Base-by-base conservation (phyloP, 2,888 invertebrate species). In the Cheilosia scutellata region DNA sequence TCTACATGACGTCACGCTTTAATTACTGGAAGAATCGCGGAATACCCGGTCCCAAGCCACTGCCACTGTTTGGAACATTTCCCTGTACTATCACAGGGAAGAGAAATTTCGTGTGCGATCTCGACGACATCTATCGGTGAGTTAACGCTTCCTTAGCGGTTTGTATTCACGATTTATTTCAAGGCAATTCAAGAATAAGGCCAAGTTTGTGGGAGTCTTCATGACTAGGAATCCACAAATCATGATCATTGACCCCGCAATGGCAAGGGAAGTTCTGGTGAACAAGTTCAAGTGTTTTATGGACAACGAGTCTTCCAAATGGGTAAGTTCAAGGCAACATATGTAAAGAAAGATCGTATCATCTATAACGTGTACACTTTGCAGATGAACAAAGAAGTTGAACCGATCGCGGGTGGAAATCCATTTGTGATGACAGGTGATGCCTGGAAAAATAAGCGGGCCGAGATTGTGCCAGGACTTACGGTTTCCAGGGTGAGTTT, bases 121-220 rank as follows among this genome's bases (percentile, higher is more conserved):
- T 91, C 16, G 90, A 92, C 83, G 89, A 89, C 6, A 89, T 93
- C 25, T 93, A 93, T 87, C 89, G 90, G 93, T 93, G 83, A 88
- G 63, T 20, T 6, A 37, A 40, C 5, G 1, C 20, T 2, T 4
- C 20, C 20, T 4, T n/a, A 1, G 13, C 9, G 7, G 1, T 11
- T 37, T 49, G 0, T n/a, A 40, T 6, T 13, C 3, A 13, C 5
- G 20, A 5, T 9, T 20, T 20, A 13, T 11, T 29, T 44, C 0
- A 57, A 92, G 92, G n/a, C 83, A 90, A 72, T 92, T 91, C 70
- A 91, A 90, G 49, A 86, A 74, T 0, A 89, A 88, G 4, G 88
- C 91, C 51, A 88, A 88, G 1, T 91, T 92, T 16, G 90, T 93
- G 27, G 94, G 94, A 0, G 89, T 93, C 1, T 94, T 91, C 75